phyloP scores from a whole-genome alignment of 2,113 vertebrate genomes.

The Ctenomys sociabilis region DNA sequence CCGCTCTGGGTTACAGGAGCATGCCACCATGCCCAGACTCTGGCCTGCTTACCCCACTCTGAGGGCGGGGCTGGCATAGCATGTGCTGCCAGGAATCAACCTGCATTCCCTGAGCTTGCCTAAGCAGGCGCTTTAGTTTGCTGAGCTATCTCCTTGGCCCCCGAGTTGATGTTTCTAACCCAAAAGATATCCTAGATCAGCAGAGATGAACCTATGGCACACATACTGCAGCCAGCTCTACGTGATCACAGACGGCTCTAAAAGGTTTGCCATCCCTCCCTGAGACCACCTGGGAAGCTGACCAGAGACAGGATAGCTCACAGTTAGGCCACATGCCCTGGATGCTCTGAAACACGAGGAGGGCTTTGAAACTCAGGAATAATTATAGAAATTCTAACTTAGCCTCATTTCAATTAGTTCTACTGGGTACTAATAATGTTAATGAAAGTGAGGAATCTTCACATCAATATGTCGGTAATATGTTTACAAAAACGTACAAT shows the following conservation, averaged over 20 bases:
- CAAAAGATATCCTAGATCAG: background rate
- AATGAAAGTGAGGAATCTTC: background rate
- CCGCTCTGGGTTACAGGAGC: too few relatives aligned
- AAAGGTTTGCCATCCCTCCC: background rate
- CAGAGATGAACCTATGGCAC: background rate
- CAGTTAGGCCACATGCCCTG: background rate
- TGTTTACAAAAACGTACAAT: background rate
- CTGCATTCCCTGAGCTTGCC: too few relatives aligned
- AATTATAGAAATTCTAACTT: slow-evolving; percentile 20
- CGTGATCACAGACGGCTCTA: background rate
- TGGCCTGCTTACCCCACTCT: too few relatives aligned
- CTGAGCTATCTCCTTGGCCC: too few relatives aligned
- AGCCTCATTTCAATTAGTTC: background rate
- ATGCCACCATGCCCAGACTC: too few relatives aligned
- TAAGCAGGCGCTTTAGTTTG: too few relatives aligned
- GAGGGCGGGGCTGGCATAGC: too few relatives aligned
- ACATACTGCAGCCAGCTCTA: too few relatives aligned
- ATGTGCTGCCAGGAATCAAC: too few relatives aligned
- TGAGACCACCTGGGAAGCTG: background rate
- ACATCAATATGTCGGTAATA: background rate
- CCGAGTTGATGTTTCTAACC: background rate
- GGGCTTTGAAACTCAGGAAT: background rate
- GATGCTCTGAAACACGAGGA: background rate
- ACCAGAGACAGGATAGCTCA: background rate
- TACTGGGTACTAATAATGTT: background rate